Evolutionary conservation across 2,797 vertebrate species (phyloP), one percentile per base, ranked within the genome.

Genomic region (Anguilla marmorata): DNA sequence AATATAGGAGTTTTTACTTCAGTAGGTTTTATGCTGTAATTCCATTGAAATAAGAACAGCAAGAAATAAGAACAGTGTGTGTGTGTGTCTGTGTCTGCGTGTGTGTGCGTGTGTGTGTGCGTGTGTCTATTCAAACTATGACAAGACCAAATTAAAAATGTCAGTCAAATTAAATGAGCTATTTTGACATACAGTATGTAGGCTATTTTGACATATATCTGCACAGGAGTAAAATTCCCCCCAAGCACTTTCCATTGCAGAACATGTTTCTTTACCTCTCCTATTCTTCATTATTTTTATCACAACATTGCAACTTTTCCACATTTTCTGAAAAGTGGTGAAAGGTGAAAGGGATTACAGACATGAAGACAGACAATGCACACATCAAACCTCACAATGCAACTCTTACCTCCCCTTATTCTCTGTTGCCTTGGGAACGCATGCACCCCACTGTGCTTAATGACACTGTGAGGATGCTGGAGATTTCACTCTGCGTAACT

Each of bases 291-390:
- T 80, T 45, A 37, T 80, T 45, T 80, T 80, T 24, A 5, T 5
- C 3, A 7, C 14, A 16, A 79, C 30, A 5, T 79, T 33, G 33
- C 30, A 33, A 74, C 66, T 74, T 79, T 45, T 41, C 14, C 21
- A 80, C 33, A 80, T 76, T 76, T 69, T 69, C 63, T n/a, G 5
- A n/a, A 45, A 82, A 50, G 79, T 82, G 19, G 27, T 8, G 41
- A 82, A 82, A 6, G 19, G n/a, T 45, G 50, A 48, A 2, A 24
- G n/a, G 21, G 74, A 76, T 37, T 41, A 76, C 16, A 76, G 0
- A 76, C 45, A 27, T 82, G 45, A 50, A 82, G 79, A 45, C 45
- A 82, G 41, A 82, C 79, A 50, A 82, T 82, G n/a, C 24, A 82
- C 79, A 82, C 79, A 48, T 82, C 41, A 82, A 82, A 11, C 45